Evolutionary conservation across 2,797 vertebrate species (phyloP), one percentile per base, ranked within the genome.

Genomic region (Onychomys leucogaster): DNA sequence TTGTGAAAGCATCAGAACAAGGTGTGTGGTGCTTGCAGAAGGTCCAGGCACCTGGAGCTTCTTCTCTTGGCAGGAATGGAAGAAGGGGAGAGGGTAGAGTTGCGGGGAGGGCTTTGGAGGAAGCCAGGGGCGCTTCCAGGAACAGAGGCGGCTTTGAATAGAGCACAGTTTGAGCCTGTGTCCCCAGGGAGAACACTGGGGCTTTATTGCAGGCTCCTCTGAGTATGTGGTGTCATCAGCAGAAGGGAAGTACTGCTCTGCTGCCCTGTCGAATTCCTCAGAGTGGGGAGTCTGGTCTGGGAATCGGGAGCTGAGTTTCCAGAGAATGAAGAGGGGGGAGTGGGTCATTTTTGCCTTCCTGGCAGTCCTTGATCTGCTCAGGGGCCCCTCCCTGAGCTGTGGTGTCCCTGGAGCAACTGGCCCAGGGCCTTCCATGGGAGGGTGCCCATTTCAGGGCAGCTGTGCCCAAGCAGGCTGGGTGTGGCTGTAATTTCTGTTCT

Each of bases 141-240:
- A 89, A 80, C 57, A 71, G 83, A 92, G 83, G 69, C 5, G 12
- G 69, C 73, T 94, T 88, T 87, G 81, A 92, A 63, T 55, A 41
- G 59, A 90, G 55, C 61, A 88, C 81, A 55, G 0, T 43, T 46
- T 29, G 69, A 91, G 93, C 34, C 91, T 76, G 29, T 80, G 78
- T 95, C 94, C 92, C 69, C 65, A 25, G 93, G 63, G 41, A 93
- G 78, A 96, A 89, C 57, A 81, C 85, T 41, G 6, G 86, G 3
- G 13, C 59, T 96, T 94, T 86, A 57, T 27, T 21, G 25, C 57
- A 83, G 34, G 67, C 34, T 8, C 43, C 41, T 57, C 57, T 77
- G 25, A 29, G 69, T 17, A 41, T 59, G 23, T 2, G 1, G 12
- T n/a, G 49, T 71, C 37, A 67, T 55, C 52, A 21, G 32, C 37